Conservation (phyloP, 2,797 vertebrate genomes). For the Malurus splendens region DNA sequence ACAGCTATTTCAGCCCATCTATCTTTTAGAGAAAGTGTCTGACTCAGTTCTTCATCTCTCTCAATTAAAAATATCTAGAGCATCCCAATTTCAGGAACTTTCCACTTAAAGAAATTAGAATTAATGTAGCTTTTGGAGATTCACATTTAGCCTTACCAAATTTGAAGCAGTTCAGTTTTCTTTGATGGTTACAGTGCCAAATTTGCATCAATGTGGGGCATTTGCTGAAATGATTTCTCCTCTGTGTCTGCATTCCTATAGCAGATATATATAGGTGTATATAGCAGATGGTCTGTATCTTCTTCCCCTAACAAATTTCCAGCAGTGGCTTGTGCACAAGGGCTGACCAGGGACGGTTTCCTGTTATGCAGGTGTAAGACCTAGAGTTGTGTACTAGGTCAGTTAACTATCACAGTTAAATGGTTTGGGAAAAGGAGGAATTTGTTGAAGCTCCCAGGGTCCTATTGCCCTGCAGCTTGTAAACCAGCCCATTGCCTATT, state of each 20-base stretch:
- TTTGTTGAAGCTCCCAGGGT: neutral
- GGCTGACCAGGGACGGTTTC: fast-evolving
- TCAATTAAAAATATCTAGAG: neutral
- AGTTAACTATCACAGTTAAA: neutral
- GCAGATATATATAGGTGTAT: neutral
- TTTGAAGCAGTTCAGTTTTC: neutral
- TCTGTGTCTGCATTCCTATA: neutral
- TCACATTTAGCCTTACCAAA: neutral
- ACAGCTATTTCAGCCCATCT: neutral
- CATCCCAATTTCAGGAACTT: neutral
- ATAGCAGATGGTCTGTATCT: neutral
- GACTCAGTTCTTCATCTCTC: neutral
- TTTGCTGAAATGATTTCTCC: neutral
- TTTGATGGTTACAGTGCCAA: neutral
- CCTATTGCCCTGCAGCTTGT: neutral
- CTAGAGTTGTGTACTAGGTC: neutral
- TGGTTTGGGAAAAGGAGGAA: neutral
- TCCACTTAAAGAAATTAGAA: neutral
- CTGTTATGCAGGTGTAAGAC: neutral
- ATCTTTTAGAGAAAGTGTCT: neutral
- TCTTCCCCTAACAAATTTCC: neutral
- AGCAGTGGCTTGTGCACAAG: neutral
- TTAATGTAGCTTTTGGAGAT: neutral
- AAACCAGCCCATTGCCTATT: neutral
- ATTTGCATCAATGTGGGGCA: neutral